Base-by-base conservation (phyloP, 2,113 vertebrate genomes). In the Semicossyphus pulcher region DNA sequence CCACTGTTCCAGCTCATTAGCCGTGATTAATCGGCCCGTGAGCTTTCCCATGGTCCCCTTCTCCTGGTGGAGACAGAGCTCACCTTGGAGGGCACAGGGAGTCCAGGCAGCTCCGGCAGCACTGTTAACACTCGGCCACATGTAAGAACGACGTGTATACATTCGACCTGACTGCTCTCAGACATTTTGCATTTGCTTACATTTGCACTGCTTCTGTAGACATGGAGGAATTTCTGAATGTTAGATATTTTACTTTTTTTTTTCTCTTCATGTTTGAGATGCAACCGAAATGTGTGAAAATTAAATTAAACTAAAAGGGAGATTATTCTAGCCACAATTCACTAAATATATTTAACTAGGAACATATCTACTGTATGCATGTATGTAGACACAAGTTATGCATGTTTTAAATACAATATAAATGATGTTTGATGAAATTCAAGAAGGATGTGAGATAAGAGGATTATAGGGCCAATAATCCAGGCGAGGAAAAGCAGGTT, bases 21-120 rank as follows among this genome's bases (percentile, higher is more conserved):
- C 77, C 86, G 89, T 95, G 92, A 95, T 95, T 95, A 95, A 95
- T 92, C 89, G 91, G 71, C 90, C n/a, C 87, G 86, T 82, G 85
- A 91, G 92, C 84, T 93, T 93, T 92, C 92, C 92, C 88, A 92
- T 92, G 93, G 92, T 93, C 93, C 91, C 88, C 93, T 92, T 83
- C 89, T 92, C 94, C 92, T 92, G 87, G 64, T 81, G 91, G 91
- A 89, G 89, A 81, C 87, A 77, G 92, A 91, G 82, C 86, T 94
- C 92, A 93, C 91, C 92, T 93, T 91, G 85, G 88, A 94, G 90
- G 91, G 90, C 86, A 36, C 0, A 21, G 45, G 32, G 83, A 71
- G 61, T 66, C 80, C 62, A 56, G 41, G 64, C 74, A 37, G 31
- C 70, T 63, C 1, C 62, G 57, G 72, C 21, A 18, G 44, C 29